Evolutionary conservation across 2,888 invertebrate species (phyloP).

Genomic region (Alentia gelatinosa): DNA sequence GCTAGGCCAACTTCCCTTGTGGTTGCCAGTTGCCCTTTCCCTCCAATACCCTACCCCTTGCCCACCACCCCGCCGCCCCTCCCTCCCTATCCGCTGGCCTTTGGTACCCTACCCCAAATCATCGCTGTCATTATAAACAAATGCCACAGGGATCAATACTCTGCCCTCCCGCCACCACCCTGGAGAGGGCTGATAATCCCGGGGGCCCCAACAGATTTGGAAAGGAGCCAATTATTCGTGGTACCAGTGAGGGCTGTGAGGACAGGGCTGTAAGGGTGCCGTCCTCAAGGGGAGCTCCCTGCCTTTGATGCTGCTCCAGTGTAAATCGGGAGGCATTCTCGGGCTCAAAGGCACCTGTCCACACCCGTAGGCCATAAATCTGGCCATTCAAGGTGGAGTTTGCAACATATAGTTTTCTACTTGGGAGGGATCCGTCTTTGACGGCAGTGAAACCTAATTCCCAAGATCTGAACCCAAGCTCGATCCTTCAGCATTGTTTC

Average conservation of each 20-base stretch:
- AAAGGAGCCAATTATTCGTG: not conserved
- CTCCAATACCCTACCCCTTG: not conserved
- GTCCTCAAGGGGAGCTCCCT: not conserved
- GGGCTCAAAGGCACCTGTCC: conserved; percentile 15
- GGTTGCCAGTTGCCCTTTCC: not conserved
- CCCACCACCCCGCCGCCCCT: not conserved
- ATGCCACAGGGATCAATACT: not conserved
- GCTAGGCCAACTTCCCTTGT: not conserved
- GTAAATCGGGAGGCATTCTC: not conserved
- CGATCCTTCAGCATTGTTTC: too few relatives aligned
- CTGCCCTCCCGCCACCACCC: not conserved
- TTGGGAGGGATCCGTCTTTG: too few relatives aligned
- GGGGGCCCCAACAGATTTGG: not conserved
- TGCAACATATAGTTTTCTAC: not conserved
- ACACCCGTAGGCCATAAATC: not conserved
- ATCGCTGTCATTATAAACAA: conserved; percentile 39
- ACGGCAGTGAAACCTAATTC: too few relatives aligned
- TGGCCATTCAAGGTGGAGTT: not conserved
- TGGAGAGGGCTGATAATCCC: conserved; percentile 24
- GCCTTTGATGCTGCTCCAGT: conserved; percentile 25
- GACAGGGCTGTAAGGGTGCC: not conserved
- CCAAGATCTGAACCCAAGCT: too few relatives aligned
- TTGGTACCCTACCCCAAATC: conserved; percentile 21
- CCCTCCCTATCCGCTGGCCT: not conserved
- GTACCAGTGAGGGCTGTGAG: not conserved